Evolutionary conservation across 2,113 vertebrate genomes (phyloP).

Genomic region (Choloepus hoffmanni): DNA sequence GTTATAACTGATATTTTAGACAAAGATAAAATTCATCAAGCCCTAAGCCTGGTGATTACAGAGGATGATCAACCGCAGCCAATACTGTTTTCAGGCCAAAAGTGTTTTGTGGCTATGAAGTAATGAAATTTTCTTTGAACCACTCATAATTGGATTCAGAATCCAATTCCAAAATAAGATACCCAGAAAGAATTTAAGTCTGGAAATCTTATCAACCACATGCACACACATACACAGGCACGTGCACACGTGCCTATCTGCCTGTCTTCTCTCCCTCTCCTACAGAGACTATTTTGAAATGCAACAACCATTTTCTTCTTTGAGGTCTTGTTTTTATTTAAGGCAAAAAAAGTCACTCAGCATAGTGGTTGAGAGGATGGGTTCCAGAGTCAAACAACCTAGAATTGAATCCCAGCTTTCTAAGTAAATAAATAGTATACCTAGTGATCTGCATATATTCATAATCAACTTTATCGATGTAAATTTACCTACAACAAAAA

Average conservation of each 20-base stretch:
- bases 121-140: slow-evolving; percentile 35
- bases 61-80: not conserved
- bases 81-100: not conserved
- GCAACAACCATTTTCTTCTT: slow-evolving; percentile 29
- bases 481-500: not conserved
- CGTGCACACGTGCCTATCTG: too few species aligned
- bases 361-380: not conserved
- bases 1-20: not conserved
- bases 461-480: not conserved
- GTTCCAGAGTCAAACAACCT: not conserved
- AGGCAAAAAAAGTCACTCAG: not conserved
- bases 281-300: slow-evolving; percentile 19
- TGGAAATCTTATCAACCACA: not conserved
- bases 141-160: slow-evolving; percentile 31
- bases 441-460: not conserved
- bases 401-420: not conserved
- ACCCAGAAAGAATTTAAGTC: not conserved
- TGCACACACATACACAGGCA: not conserved
- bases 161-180: slow-evolving; percentile 54
- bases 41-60: not conserved
- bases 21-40: slow-evolving; percentile 39
- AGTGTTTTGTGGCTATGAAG: slow-evolving; percentile 34
- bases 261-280: not conserved
- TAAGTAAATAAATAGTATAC: not conserved
- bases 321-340: slow-evolving; percentile 25